Evolutionary conservation across 2,113 vertebrate genomes (phyloP).

Genomic region (Entomyzon cyanotis): DNA sequence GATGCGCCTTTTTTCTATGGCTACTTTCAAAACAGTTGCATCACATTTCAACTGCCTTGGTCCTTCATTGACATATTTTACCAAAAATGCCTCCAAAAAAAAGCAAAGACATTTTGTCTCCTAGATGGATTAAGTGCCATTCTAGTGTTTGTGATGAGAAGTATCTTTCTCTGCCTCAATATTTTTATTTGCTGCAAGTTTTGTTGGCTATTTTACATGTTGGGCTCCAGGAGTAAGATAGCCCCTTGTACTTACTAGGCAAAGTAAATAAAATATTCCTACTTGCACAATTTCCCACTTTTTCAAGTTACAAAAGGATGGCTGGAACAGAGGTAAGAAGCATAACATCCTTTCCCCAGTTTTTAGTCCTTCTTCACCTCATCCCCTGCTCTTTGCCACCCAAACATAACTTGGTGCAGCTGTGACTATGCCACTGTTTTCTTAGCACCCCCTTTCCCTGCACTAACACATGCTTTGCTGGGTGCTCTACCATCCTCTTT

Average conservation of each 20-base stretch:
- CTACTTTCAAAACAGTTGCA: background rate
- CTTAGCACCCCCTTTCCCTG: background rate
- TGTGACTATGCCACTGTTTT: background rate
- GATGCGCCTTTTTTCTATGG: background rate
- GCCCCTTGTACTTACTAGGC: background rate
- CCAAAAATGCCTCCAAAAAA: background rate
- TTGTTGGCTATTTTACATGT: background rate
- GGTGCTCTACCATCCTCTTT: background rate
- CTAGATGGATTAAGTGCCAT: background rate
- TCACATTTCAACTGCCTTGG: background rate
- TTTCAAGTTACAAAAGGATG: background rate
- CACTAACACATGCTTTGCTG: background rate
- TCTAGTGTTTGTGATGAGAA: background rate
- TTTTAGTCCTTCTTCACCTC: background rate
- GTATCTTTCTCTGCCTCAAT: background rate
- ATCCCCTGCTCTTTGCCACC: background rate
- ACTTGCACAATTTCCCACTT: background rate
- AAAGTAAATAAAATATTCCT: background rate
- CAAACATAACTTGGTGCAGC: background rate
- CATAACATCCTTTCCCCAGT: rapidly evolving
- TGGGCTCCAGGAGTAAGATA: background rate
- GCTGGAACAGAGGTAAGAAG: background rate
- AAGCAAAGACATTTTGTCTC: background rate
- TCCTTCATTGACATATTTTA: background rate
- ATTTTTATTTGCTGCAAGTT: background rate